Evolutionary conservation across 2,888 invertebrate species (phyloP).

Genomic region (Torymus aiolomorphi): DNA sequence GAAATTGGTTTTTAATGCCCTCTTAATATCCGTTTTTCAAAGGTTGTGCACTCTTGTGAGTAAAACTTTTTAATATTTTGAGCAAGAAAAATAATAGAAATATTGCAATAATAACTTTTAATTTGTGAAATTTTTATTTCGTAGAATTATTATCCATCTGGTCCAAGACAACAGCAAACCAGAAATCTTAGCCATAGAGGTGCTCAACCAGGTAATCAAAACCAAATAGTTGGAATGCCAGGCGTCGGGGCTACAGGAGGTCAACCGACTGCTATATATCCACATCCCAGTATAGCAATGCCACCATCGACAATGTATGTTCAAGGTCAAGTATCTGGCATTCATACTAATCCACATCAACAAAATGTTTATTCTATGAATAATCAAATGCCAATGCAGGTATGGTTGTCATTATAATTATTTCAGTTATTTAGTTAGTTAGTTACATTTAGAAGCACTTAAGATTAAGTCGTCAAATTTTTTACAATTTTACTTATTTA

Average conservation of each 20-base stretch:
- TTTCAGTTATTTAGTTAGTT: too few species aligned
- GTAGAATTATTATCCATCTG: conserved; percentile 66
- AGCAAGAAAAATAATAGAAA: too few species aligned
- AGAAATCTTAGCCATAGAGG: conserved; percentile 69
- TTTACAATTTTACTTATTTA: too few species aligned
- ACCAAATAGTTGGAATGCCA: conserved; percentile 68
- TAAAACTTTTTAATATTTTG: too few species aligned
- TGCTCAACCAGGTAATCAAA: conserved; percentile 63
- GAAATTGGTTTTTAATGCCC: too few species aligned
- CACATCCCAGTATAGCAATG: conserved; percentile 66
- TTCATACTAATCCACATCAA: conserved; percentile 66
- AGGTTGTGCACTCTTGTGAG: too few species aligned
- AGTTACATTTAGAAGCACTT: too few species aligned
- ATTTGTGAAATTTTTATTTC: background rate
- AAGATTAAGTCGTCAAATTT: too few species aligned
- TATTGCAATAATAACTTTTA: too few species aligned
- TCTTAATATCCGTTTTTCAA: too few species aligned
- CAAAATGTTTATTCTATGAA: conserved; percentile 63
- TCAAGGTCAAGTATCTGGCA: conserved; percentile 65
- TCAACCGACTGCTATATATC: conserved; percentile 66
- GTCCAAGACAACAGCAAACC: conserved; percentile 69
- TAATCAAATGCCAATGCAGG: conserved; percentile 68
- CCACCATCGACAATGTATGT: conserved; percentile 66
- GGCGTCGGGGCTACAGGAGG: conserved; percentile 67
- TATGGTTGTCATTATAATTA: too few species aligned